Evolutionary conservation across 2,888 invertebrate species (phyloP).

Genomic region (Endotricha flammealis): DNA sequence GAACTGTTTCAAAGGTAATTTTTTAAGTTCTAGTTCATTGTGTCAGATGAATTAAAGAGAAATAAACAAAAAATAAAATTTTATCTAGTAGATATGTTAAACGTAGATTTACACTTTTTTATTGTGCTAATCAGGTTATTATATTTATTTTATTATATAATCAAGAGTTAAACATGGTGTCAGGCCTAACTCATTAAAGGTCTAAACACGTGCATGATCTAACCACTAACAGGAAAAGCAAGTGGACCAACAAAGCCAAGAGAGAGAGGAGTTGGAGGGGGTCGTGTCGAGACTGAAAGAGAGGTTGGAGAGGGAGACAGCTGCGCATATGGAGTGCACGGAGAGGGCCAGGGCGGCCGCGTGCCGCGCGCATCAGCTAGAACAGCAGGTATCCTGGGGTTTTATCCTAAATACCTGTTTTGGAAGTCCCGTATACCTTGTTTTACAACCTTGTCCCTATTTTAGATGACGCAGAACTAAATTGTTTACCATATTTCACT

Average conservation of each 20-base stretch:
- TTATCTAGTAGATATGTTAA: conserved; percentile 2
- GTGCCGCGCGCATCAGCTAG: conserved; percentile 79
- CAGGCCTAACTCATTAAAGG: not conserved
- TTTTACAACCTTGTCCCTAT: no score
- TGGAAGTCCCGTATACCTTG: no score
- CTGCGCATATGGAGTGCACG: conserved; percentile 90
- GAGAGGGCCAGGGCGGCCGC: conserved; percentile 81
- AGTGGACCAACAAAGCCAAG: conserved; percentile 91
- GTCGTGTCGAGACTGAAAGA: conserved; percentile 89
- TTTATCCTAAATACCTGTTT: no score
- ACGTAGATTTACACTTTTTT: no score
- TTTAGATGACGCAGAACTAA: no score
- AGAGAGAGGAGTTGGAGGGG: conserved; percentile 94
- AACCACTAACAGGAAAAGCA: conserved; percentile 86
- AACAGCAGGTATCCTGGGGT: conserved; percentile 62
- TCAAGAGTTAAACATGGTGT: not conserved
- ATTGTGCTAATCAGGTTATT: no score
- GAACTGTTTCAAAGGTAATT: no score
- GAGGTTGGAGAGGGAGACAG: conserved; percentile 92
- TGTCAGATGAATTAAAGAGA: no score
- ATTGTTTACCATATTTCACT: no score
- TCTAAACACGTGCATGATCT: conserved; percentile 28
- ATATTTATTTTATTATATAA: no score
- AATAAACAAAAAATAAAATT: no score
- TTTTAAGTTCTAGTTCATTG: no score